A percentile compares a stretch with the other conserved stretches of the same genome.
These are phyloP conservation scores for Nibea coibor DNA, from an alignment of 2,113 vertebrate genomes.

Conservation along the genomic window DNA sequence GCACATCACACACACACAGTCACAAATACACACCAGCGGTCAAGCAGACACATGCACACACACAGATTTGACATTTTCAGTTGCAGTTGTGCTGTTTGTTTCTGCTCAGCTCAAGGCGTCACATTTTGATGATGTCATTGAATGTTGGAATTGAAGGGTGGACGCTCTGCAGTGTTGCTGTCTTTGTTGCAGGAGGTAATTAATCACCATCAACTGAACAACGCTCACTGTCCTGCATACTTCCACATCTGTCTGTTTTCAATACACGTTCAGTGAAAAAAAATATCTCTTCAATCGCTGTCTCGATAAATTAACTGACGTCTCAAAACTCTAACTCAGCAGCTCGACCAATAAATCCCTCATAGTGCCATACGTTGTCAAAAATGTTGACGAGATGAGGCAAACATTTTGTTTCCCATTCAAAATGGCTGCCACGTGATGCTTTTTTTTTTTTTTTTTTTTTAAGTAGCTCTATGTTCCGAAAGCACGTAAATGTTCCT, in stretches of 20 bases:
- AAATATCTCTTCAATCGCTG: background rate
- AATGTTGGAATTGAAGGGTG: conserved; percentile 7
- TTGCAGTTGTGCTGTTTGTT: conserved; percentile 18
- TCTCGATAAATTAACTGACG: background rate
- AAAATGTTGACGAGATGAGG: conserved; percentile 5
- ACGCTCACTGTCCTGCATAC: background rate
- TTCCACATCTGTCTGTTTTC: background rate
- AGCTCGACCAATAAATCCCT: background rate
- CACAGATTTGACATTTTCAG: background rate
- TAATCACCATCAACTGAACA: conserved; percentile 24
- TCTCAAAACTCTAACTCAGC: background rate
- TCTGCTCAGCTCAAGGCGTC: background rate
- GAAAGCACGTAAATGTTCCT: background rate
- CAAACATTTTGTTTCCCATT: background rate
- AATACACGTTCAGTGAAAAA: background rate
- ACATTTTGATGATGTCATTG: conserved; percentile 11
- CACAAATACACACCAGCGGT: background rate
- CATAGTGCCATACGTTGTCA: background rate
- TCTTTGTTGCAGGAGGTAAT: conserved; percentile 12
- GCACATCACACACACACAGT: background rate
- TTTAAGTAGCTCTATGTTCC: background rate
- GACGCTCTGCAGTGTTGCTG: conserved; percentile 10
- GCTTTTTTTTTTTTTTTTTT: background rate
- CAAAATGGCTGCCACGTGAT: background rate
- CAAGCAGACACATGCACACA: background rate